Base-by-base conservation (phyloP, 2,113 vertebrate genomes). In the Gnathonemus longibarbis region DNA sequence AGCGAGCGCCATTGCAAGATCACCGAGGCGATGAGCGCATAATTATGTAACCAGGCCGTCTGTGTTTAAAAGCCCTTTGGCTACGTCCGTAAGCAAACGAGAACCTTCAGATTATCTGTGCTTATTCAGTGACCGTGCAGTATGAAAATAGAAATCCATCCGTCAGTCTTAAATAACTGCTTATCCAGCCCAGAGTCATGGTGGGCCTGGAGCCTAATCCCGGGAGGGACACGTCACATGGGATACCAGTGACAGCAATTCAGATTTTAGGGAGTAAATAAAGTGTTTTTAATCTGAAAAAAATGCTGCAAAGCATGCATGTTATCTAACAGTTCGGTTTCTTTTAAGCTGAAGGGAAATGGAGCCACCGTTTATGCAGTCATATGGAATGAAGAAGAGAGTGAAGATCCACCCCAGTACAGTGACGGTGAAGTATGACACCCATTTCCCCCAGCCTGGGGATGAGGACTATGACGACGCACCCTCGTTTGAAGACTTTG, bases 381-480 rank as follows among this genome's bases (percentile, higher is more conserved):
- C 95, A 92, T 95, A 96, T 35, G 96, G 96, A 89, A 94, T 97
- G 88, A 99, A 99, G 94, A 99, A 99, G 94, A 94, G 96, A 84
- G 98, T 99, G 80, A 99, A 99, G 96, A 99, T 99, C 93, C 98
- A 99, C 93, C 98, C 98, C 15, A 97, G 97, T 92, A 97, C 97
- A 5, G 97, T 99, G 88, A 99, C 97, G 3, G 98, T 99, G 85
- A 99, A 99, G 94, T 99, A 99, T 4, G 97, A 97, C 90, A 97
- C 97, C 85, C 97, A 99, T 94, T 98, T 97, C 92, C 98, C 97
- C 21, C 98, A 99, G 92, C 97, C 97, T 86, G 98, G 97, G 8
- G 98, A 99, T 88, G 96, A 98, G 89, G 97, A 96, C 2, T 98
- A 96, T 56, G 98, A 98, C 48, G 97, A 98, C 89, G 95, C 96